These are phyloP conservation scores for Notiomystis cincta DNA, from an alignment of 2,113 vertebrate species.

Conservation along the genomic window DNA sequence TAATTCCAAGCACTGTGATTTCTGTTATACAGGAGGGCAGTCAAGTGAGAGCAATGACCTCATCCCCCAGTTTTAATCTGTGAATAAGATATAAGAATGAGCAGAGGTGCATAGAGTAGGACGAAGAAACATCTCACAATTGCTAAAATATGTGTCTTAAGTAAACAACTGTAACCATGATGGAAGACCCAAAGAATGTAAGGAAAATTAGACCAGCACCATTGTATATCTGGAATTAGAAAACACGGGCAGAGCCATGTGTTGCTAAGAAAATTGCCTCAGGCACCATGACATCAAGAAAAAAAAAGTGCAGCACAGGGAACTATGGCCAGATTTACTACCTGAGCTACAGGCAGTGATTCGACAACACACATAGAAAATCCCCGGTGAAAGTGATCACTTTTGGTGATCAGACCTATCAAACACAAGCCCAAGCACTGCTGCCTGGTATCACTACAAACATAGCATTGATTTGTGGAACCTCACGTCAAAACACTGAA, in stretches of 20 bases:
- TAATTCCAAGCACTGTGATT: not conserved
- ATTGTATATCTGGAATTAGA: not conserved
- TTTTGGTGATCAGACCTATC: not conserved
- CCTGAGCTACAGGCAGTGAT: not conserved
- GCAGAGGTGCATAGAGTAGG: not conserved
- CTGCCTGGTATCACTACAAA: not conserved
- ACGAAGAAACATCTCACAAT: not conserved
- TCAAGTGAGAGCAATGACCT: not conserved
- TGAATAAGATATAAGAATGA: not conserved
- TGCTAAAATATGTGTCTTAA: not conserved
- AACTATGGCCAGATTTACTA: not conserved
- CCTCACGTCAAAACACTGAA: not conserved
- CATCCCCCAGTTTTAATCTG: not conserved
- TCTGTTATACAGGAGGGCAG: not conserved
- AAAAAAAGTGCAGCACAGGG: not conserved
- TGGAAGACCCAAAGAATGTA: not conserved
- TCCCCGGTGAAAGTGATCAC: not conserved
- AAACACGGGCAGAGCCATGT: not conserved
- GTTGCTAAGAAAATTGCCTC: not conserved
- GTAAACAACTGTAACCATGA: not conserved
- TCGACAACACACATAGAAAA: not conserved
- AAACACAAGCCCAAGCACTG: not conserved
- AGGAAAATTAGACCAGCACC: not conserved
- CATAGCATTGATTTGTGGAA: not conserved
- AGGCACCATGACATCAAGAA: not conserved